These are phyloP conservation scores for Tethya wilhelma DNA, from an alignment of 37 sponge, comb jelly and placozoan species.

Conservation along the genomic window DNA sequence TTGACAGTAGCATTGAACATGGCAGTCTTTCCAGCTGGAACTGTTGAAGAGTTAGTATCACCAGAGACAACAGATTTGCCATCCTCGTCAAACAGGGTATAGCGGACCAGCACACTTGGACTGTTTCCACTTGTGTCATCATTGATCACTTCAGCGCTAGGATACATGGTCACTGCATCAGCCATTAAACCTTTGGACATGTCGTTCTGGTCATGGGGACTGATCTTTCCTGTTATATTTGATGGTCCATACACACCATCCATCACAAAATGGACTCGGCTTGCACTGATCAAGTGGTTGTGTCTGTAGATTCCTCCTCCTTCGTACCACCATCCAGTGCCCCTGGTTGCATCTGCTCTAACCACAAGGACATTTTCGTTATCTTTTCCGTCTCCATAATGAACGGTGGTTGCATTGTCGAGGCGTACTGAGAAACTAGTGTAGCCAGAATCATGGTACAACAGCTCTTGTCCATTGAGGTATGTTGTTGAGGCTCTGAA, in stretches of 20 bases:
- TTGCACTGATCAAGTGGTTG: slow-evolving; percentile 27
- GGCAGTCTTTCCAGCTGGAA: slow-evolving; percentile 10
- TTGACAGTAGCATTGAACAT: background rate
- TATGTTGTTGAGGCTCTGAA: slow-evolving; percentile 37
- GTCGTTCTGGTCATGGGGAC: slow-evolving; percentile 14
- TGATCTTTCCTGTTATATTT: slow-evolving; percentile 18
- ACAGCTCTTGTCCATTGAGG: slow-evolving; percentile 34
- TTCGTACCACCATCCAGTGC: slow-evolving; percentile 72
- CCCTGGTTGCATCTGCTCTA: slow-evolving; percentile 29
- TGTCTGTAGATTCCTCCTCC: slow-evolving; percentile 68
- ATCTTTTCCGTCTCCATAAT: slow-evolving; percentile 40
- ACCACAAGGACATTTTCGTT: slow-evolving; percentile 64
- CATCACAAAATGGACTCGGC: slow-evolving; percentile 24
- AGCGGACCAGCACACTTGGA: background rate
- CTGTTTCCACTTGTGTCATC: background rate
- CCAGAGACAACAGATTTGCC: slow-evolving; percentile 4
- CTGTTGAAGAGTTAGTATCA: background rate
- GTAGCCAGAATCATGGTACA: slow-evolving; percentile 60
- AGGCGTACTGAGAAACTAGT: slow-evolving; percentile 66
- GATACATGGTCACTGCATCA: slow-evolving; percentile 11
- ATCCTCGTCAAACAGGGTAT: slow-evolving; percentile 5
- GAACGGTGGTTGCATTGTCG: slow-evolving; percentile 39
- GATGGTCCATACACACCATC: slow-evolving; percentile 53
- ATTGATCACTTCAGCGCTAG: slow-evolving; percentile 44
- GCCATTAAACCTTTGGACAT: slow-evolving; percentile 9